A percentile compares a stretch with the other conserved stretches of the same genome.
phyloP scores from a whole-genome alignment of 2,888 invertebrate species.

The Apomyelois bistriatella region DNA sequence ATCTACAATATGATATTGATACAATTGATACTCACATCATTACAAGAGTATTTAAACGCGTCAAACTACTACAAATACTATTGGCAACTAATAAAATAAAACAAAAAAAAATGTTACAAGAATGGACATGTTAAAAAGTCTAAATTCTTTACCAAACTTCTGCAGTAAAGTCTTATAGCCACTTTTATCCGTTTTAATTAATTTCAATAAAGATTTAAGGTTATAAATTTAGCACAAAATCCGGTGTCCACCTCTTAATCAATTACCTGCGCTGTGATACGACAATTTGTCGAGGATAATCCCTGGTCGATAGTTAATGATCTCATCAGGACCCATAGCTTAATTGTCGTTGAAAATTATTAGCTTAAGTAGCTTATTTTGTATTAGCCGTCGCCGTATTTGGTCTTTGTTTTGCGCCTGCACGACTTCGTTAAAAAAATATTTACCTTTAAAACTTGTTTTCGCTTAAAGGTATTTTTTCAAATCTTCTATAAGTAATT shows the following conservation, averaged over 20 bases:
- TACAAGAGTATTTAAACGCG: too few relatives aligned
- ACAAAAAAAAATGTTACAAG: too few relatives aligned
- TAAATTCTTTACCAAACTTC: not conserved
- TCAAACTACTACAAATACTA: too few relatives aligned
- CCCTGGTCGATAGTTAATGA: conserved; percentile 68
- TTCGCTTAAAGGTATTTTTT: too few relatives aligned
- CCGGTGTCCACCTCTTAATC: conserved; percentile 65
- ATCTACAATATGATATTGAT: too few relatives aligned
- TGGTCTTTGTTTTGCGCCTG: not conserved
- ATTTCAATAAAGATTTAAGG: not conserved
- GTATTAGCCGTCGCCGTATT: not conserved
- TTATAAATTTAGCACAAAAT: conserved; percentile 24
- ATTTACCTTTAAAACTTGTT: too few relatives aligned
- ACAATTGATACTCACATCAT: too few relatives aligned
- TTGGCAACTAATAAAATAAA: too few relatives aligned
- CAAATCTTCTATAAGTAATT: too few relatives aligned
- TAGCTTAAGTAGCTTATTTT: not conserved
- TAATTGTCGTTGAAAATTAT: conserved; percentile 13
- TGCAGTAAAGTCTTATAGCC: not conserved
- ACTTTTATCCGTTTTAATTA: not conserved
- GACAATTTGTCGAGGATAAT: conserved; percentile 80
- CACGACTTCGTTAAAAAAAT: not conserved
- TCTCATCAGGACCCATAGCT: conserved; percentile 54
- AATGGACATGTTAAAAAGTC: too few relatives aligned
- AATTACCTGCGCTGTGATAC: conserved; percentile 80